Evolutionary conservation across 2,797 vertebrate species (phyloP), one percentile per base, ranked within the genome.

Genomic region (Myotis pilosus): DNA sequence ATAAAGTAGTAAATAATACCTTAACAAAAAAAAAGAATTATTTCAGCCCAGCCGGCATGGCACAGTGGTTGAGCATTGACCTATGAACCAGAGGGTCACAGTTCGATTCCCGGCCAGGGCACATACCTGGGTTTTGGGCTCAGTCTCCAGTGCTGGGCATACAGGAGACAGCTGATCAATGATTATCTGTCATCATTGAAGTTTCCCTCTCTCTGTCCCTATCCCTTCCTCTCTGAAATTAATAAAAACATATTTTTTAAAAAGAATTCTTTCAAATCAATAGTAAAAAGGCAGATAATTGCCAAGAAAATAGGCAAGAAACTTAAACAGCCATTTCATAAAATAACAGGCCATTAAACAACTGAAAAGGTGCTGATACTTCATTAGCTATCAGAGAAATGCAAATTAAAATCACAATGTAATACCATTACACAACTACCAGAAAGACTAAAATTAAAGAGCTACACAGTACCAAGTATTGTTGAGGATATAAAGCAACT

Each of bases 211-310:
- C 49, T 55, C 53, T 55, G 8, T 55, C 53, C 20, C 53, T 22
- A 7, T 22, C 20, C 20, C 8, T 55, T 23, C 53, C 20, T 55
- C 53, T 55, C 53, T 22, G 53, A 57, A 57, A 57, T 57, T 25
- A 57, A 57, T 25, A 57, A 57, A 57, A 57, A 57, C 5, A 57
- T 57, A 25, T 57, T 57, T 11, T 16, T 16, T 16, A 53, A 5
- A 60, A 89, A 92, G 28, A 89, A 80, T 49, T 74, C 4, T 33
- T 89, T 89, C 12, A 92, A 85, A 66, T 80, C 47, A 74, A 79
- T 64, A 95, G 62, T 55, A 79, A 90, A 83, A 78, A 92, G 49
- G 86, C 74, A 80, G 28, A 72, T 17, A 85, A 80, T 1, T 13
- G 25, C 38, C 76, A 89, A 55, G 62, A 68, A 95, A 89, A 57